Evolutionary conservation across 2,797 vertebrate genomes (phyloP).

Genomic region (Anniella stebbinsi): DNA sequence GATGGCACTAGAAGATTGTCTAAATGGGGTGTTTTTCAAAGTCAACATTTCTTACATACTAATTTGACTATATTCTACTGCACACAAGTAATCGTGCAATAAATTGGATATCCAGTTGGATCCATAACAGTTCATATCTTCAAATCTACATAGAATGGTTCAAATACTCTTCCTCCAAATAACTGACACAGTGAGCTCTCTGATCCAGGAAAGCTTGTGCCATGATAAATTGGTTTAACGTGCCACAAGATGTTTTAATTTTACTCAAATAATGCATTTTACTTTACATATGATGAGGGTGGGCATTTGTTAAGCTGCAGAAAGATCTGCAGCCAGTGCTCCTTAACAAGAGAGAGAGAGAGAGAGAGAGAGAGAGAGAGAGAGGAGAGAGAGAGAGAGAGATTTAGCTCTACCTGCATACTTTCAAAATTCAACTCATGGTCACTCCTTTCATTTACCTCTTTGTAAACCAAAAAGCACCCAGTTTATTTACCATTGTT

Average conservation of each 20-base stretch:
- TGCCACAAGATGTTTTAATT: not conserved
- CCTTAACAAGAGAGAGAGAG: too few relatives aligned
- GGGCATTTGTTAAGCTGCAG: too few relatives aligned
- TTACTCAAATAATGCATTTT: not conserved
- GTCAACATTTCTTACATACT: not conserved
- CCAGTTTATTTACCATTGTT: too few relatives aligned
- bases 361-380: too few relatives aligned
- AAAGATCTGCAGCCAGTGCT: too few relatives aligned
- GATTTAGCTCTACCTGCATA: not conserved
- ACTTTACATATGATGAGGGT: not conserved
- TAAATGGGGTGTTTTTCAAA: not conserved
- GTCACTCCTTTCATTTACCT: not conserved
- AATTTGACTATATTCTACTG: not conserved
- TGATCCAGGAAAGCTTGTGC: not conserved
- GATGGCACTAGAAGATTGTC: constrained; percentile 57
- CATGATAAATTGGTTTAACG: not conserved
- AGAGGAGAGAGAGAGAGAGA: too few relatives aligned
- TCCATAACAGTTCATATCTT: not conserved
- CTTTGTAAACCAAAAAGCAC: not conserved
- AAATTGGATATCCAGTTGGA: not conserved
- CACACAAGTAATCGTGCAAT: not conserved
- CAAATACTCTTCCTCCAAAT: not conserved
- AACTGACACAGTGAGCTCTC: not conserved
- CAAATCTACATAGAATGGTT: not conserved
- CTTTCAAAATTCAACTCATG: not conserved